Evolutionary conservation across 1,140 invertebrate species (phyloP), one percentile per base, ranked within the genome.

Genomic region (Conus betulinus): DNA sequence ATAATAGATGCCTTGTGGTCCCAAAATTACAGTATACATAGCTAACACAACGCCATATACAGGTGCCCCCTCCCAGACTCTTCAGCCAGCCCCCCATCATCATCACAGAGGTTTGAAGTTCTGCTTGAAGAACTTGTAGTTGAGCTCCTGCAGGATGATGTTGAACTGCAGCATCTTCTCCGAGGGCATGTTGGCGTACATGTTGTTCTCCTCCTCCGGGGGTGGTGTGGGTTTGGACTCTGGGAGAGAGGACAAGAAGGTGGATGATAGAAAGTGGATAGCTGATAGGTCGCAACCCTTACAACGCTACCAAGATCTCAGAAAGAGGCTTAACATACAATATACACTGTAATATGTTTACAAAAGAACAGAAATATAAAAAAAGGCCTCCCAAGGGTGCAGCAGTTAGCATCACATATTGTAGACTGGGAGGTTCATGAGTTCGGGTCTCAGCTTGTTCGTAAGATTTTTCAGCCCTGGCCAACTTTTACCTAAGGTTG

Each of bases 71-170:
- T 39, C 3, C 39, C 39, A 39, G 39, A 39, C 39, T 39, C 39
- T 39, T 39, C 39, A 39, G 71, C 76, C 76, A 78, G 27, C n/a
- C 25, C 11, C 23, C 11, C 25, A 39, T 39, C 27, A 39, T 39
- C 27, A 78, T 51, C 39, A 39, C 79, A 23, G 79, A 20, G 92
- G 92, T 25, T 91, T 88, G 81, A 93, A 93, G 25, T 91, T 91
- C 81, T 93, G 92, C 52, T 57, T 86, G 3, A 84, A 53, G 74
- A 94, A 92, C 90, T 95, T 95, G 55, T 93, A 84, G 90, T 95
- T 95, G 53, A 95, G 94, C 91, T 95, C 95, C 27, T 94, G 91
- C 63, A 95, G 89, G 27, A 95, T 93, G 39, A 95, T 92, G 39
- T 94, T 91, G 89, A 93, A 95, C 87, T 95, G 94, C 13, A 93